Evolutionary conservation across 2,888 invertebrate genomes (phyloP).

Genomic region (Mesorhabditis belari): DNA sequence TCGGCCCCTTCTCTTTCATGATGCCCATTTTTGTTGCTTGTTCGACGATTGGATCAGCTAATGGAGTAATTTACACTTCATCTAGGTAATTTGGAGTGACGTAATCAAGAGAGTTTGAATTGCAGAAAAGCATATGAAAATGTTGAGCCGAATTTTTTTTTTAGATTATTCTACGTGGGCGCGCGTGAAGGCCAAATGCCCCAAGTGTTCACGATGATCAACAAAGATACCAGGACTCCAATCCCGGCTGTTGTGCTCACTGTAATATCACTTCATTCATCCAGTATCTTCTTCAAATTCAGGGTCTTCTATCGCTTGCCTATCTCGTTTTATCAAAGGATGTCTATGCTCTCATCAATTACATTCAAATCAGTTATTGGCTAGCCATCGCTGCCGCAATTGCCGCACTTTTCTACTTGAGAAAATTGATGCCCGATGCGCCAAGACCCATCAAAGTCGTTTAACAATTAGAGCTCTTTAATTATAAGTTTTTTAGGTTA

Average conservation of each 20-base stretch:
- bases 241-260: conserved; percentile 57
- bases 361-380: conserved; percentile 67
- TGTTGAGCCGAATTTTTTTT: too few species aligned
- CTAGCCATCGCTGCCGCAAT: conserved; percentile 89
- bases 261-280: conserved; percentile 48
- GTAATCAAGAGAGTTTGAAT: background rate
- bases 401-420: conserved; percentile 81
- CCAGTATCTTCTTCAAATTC: too few species aligned
- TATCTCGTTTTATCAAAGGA: conserved; percentile 82
- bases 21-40: conserved; percentile 93
- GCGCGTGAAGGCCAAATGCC: conserved; percentile 58
- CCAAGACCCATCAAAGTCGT: conserved; percentile 80
- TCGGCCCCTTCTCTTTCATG: conserved; percentile 78
- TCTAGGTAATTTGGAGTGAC: conserved; percentile 62
- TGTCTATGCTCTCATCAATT: conserved; percentile 89
- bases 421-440: conserved; percentile 81
- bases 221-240: conserved; percentile 55
- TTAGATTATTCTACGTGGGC: conserved; percentile 58
- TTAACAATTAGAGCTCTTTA: background rate
- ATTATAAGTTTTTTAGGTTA: conserved; percentile 16
- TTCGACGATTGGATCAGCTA: conserved; percentile 87
- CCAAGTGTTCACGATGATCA: conserved; percentile 56
- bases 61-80: conserved; percentile 89
- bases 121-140: background rate
- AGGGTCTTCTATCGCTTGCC: conserved; percentile 81